A percentile compares a stretch with the other conserved stretches of the same genome.
Evolutionary conservation across 2,797 vertebrate genomes (phyloP).

Genomic region (Xenops minutus): DNA sequence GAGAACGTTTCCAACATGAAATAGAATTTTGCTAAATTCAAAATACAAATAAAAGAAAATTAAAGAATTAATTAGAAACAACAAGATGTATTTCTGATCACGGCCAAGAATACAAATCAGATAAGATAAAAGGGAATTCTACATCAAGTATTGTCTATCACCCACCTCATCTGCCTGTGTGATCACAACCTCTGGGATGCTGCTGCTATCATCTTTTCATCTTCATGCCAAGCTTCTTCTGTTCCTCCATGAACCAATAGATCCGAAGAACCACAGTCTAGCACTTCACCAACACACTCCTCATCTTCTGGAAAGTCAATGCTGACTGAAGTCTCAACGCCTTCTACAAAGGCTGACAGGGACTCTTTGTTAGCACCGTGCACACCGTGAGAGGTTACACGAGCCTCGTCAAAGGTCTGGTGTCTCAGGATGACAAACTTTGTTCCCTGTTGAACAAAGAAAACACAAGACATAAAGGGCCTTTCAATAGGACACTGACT

Average conservation of each 20-base stretch:
- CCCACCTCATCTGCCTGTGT: slow-evolving; percentile 80
- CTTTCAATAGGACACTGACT: neutral
- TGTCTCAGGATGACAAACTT: slow-evolving; percentile 30
- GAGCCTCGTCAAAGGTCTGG: slow-evolving; percentile 13
- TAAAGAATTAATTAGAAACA: slow-evolving; percentile 71
- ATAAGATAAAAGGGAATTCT: slow-evolving; percentile 84
- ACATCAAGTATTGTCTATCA: slow-evolving; percentile 84
- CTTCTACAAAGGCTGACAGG: slow-evolving; percentile 29
- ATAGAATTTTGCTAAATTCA: slow-evolving; percentile 24
- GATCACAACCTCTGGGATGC: slow-evolving; percentile 74
- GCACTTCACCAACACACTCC: slow-evolving; percentile 58
- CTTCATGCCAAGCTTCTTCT: slow-evolving; percentile 1
- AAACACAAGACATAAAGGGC: slow-evolving; percentile 3
- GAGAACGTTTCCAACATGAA: neutral
- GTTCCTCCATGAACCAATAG: slow-evolving; percentile 27
- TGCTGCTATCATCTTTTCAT: slow-evolving; percentile 75
- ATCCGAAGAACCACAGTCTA: slow-evolving; percentile 67
- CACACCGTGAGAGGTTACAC: neutral
- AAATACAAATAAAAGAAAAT: slow-evolving; percentile 69
- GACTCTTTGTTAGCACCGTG: neutral
- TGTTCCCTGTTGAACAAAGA: slow-evolving; percentile 38
- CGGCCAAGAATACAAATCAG: slow-evolving; percentile 83
- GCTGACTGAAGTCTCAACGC: neutral
- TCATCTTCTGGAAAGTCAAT: neutral
- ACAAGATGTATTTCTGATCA: slow-evolving; percentile 72